A percentile compares a stretch with the other conserved stretches of the same genome.
These are phyloP conservation scores for Dicaeum eximium DNA, from an alignment of 2,113 vertebrate species.

Conservation along the genomic window DNA sequence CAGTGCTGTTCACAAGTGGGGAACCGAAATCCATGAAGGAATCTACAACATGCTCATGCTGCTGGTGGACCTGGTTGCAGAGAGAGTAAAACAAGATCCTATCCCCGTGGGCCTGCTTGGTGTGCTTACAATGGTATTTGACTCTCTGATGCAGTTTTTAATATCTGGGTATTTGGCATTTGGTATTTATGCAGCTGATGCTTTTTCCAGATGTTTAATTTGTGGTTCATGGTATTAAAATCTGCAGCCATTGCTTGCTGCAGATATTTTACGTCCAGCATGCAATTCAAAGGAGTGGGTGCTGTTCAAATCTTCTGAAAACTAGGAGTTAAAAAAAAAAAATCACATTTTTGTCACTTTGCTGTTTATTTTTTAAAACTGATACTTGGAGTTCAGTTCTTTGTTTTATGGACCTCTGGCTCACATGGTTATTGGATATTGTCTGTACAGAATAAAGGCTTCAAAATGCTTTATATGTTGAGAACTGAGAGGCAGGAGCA, in stretches of 20 bases:
- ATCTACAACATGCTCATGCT: constrained; percentile 99
- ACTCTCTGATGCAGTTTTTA: background rate
- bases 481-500: background rate
- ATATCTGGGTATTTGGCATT: background rate
- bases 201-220: background rate
- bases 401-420: background rate
- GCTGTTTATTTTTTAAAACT: background rate
- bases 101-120: constrained; percentile 88
- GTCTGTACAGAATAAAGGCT: background rate
- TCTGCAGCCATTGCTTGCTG: background rate
- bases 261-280: background rate
- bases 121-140: constrained; percentile 91
- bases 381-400: background rate
- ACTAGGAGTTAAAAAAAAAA: background rate
- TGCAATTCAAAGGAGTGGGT: background rate
- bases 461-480: background rate
- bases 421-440: background rate
- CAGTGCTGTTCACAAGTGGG: constrained; percentile 98
- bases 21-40: constrained; percentile 97
- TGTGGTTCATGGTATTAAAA: background rate
- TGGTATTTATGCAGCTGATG: background rate
- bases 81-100: constrained; percentile 94
- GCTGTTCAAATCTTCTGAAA: background rate
- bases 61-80: constrained; percentile 93
- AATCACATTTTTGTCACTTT: background rate